Evolutionary conservation across 2,888 invertebrate genomes (phyloP).

Genomic region (Drosophila meridiana): DNA sequence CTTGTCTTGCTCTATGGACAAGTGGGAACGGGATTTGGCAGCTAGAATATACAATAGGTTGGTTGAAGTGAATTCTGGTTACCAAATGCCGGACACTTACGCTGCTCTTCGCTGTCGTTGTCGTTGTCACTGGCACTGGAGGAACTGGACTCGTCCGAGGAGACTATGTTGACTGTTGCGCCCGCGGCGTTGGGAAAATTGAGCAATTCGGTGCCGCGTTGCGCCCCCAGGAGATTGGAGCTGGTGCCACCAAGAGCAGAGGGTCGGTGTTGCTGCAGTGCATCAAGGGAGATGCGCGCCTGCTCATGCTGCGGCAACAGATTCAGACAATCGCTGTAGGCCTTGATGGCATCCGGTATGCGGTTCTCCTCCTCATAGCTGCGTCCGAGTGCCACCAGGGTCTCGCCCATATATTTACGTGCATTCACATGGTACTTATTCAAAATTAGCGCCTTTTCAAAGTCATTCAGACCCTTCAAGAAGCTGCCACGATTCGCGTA

Average conservation of each 20-base stretch:
- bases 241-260: constrained; percentile 9
- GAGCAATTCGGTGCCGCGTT: constrained; percentile 21
- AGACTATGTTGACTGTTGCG: constrained; percentile 16
- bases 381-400: constrained; percentile 94
- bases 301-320: constrained; percentile 95
- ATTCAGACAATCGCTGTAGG: constrained; percentile 93
- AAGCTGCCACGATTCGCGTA: constrained; percentile 98
- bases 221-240: constrained; percentile 8
- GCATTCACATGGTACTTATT: constrained; percentile 97
- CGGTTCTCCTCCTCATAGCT: constrained; percentile 95
- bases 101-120: constrained; percentile 53
- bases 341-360: constrained; percentile 92
- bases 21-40: constrained; percentile 86
- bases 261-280: constrained; percentile 88
- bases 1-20: constrained; percentile 81
- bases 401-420: constrained; percentile 96
- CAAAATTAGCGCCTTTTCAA: constrained; percentile 94
- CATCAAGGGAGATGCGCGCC: constrained; percentile 93
- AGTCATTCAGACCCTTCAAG: constrained; percentile 96
- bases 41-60: constrained; percentile 57
- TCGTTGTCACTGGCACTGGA: constrained; percentile 48
- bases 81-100: constrained; percentile 47
- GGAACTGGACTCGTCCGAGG: constrained; percentile 67
- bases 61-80: constrained; percentile 5
- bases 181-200: constrained; percentile 24